A percentile compares a stretch with the other conserved stretches of the same genome.
Evolutionary conservation across 2,888 invertebrate genomes (phyloP).

Genomic region (Parnassius apollo): DNA sequence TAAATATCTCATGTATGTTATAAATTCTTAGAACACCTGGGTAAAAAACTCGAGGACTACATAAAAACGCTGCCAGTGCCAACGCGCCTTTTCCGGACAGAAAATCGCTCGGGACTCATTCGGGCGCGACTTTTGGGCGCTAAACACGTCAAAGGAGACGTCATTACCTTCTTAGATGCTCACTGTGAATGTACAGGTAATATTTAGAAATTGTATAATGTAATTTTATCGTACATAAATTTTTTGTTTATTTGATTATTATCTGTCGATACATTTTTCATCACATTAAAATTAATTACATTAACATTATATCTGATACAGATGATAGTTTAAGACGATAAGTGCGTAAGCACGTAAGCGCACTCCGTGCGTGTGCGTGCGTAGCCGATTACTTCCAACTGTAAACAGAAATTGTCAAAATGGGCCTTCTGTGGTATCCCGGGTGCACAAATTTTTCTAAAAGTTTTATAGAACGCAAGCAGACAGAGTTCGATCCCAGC

Average conservation of each 20-base stretch:
- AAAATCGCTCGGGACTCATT: constrained; percentile 96
- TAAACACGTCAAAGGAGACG: constrained; percentile 93
- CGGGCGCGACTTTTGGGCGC: constrained; percentile 97
- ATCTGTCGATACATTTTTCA: not conserved
- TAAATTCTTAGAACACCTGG: constrained; percentile 87
- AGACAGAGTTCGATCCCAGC: too few relatives aligned
- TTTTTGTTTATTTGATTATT: not conserved
- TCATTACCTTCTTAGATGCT: constrained; percentile 97
- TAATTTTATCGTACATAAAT: not conserved
- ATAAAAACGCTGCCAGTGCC: constrained; percentile 92
- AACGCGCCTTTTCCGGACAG: constrained; percentile 93
- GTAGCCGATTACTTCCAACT: too few relatives aligned
- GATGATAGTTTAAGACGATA: too few relatives aligned
- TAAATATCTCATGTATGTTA: not conserved
- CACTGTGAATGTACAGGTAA: constrained; percentile 94
- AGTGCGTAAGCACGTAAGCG: too few relatives aligned
- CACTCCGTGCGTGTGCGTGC: too few relatives aligned
- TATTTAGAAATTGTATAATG: not conserved
- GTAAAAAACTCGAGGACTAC: constrained; percentile 93
- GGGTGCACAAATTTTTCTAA: too few relatives aligned
- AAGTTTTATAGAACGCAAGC: too few relatives aligned
- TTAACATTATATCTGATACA: too few relatives aligned
- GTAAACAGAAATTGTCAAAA: too few relatives aligned
- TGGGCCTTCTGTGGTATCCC: too few relatives aligned
- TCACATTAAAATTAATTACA: too few relatives aligned